Conservation (phyloP, 2,797 vertebrate genomes). For the Mycteria americana region DNA sequence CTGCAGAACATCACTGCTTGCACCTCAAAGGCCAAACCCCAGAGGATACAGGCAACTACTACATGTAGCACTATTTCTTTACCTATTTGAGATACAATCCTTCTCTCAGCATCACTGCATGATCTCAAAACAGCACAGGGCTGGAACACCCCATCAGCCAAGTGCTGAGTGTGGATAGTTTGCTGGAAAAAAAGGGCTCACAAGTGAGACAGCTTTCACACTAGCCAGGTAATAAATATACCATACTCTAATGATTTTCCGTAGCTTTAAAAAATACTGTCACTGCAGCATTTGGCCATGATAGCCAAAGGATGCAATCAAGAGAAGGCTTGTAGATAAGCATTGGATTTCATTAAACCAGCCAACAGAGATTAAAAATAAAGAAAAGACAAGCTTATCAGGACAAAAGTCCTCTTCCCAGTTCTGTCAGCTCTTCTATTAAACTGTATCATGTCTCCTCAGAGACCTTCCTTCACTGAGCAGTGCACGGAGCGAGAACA, state of each 20-base stretch:
- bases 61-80: background rate
- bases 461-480: background rate
- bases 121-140: background rate
- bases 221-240: background rate
- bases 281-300: background rate
- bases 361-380: background rate
- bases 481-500: fast-evolving
- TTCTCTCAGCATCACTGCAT: background rate
- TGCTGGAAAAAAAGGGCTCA: background rate
- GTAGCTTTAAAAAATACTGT: background rate
- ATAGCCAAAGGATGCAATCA: background rate
- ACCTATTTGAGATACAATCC: background rate
- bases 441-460: background rate
- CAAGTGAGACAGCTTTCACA: background rate
- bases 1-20: background rate
- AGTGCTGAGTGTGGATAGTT: background rate
- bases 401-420: background rate
- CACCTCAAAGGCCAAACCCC: background rate
- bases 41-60: background rate
- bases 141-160: background rate
- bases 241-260: background rate
- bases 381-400: background rate
- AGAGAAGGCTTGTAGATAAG: background rate
- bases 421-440: background rate
- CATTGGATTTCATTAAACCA: background rate